A percentile compares a stretch with the other conserved stretches of the same genome.
These are phyloP conservation scores for Melieria crassipennis DNA, from an alignment of 2,888 invertebrate genomes.

Conservation along the genomic window DNA sequence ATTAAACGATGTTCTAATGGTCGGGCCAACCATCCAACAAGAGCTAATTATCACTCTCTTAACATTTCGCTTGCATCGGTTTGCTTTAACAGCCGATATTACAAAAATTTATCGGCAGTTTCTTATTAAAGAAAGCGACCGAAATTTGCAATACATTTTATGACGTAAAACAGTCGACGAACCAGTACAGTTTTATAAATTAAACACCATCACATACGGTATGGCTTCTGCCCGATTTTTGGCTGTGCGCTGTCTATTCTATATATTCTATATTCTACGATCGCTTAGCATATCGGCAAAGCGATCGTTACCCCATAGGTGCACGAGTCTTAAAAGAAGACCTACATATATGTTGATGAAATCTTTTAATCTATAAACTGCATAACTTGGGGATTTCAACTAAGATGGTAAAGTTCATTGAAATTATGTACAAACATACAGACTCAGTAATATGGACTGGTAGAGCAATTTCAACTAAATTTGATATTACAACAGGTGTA, in stretches of 20 bases:
- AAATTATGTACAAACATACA: too few relatives aligned
- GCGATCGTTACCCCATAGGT: not conserved
- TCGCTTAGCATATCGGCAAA: too few relatives aligned
- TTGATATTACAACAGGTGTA: too few relatives aligned
- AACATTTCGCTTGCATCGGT: slow-evolving; percentile 26
- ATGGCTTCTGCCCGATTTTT: not conserved
- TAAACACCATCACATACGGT: slow-evolving; percentile 25
- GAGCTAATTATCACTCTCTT: slow-evolving; percentile 30
- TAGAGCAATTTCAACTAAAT: too few relatives aligned
- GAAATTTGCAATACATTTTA: slow-evolving; percentile 14
- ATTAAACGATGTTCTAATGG: slow-evolving; percentile 33
- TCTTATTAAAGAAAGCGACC: slow-evolving; percentile 20
- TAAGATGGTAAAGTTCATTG: too few relatives aligned
- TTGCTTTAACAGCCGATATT: slow-evolving; percentile 4
- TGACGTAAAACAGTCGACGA: not conserved
- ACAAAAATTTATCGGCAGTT: slow-evolving; percentile 30
- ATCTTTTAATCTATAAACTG: too few relatives aligned
- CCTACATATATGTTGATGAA: too few relatives aligned
- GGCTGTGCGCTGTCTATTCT: not conserved
- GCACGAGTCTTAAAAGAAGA: not conserved
- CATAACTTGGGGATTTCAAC: too few relatives aligned
- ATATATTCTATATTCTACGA: too few relatives aligned
- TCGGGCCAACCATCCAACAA: slow-evolving; percentile 35
- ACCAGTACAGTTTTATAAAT: slow-evolving; percentile 8
- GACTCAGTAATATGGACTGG: too few relatives aligned